These are phyloP conservation scores for Agriopis aurantiaria DNA, from an alignment of 2,888 invertebrate species.

Conservation along the genomic window DNA sequence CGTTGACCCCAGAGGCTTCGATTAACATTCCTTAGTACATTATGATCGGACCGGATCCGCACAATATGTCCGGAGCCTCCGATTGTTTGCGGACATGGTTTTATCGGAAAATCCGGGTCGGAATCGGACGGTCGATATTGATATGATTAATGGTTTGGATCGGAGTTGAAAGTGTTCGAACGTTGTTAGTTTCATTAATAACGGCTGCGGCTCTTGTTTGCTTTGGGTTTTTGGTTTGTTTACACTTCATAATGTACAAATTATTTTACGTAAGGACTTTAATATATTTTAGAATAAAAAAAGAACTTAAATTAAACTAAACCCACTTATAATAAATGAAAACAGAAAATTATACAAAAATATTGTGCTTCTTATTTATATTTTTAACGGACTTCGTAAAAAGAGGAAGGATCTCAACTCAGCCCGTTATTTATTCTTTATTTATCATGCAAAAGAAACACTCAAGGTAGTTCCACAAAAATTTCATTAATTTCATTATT, in stretches of 20 bases:
- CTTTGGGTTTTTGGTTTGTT: conserved; percentile 19
- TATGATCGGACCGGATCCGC: conserved; percentile 71
- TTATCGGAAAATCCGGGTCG: conserved; percentile 57
- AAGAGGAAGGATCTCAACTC: too few species aligned
- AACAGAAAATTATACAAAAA: too few species aligned
- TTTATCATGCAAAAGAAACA: too few species aligned
- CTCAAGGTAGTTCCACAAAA: too few species aligned
- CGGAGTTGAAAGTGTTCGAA: conserved; percentile 34
- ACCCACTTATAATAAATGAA: too few species aligned
- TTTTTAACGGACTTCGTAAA: too few species aligned
- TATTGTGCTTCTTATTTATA: too few species aligned
- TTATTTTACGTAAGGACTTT: not conserved
- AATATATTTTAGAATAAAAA: too few species aligned
- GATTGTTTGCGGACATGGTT: conserved; percentile 81
- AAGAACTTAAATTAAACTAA: too few species aligned
- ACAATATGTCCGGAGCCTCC: conserved; percentile 71
- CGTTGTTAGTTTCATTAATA: conserved; percentile 31
- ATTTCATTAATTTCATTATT: too few species aligned
- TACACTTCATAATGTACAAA: not conserved
- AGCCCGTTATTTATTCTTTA: too few species aligned
- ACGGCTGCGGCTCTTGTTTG: conserved; percentile 18
- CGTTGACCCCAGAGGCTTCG: conserved; percentile 67
- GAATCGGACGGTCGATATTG: conserved; percentile 50
- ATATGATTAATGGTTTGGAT: conserved; percentile 34
- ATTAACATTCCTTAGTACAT: conserved; percentile 75